Percentiles rank a stretch among this genome's conserved stretches.
These are phyloP conservation scores for Onychomys arenicola DNA, from an alignment of 2,797 vertebrate genomes.

Conservation along the genomic window DNA sequence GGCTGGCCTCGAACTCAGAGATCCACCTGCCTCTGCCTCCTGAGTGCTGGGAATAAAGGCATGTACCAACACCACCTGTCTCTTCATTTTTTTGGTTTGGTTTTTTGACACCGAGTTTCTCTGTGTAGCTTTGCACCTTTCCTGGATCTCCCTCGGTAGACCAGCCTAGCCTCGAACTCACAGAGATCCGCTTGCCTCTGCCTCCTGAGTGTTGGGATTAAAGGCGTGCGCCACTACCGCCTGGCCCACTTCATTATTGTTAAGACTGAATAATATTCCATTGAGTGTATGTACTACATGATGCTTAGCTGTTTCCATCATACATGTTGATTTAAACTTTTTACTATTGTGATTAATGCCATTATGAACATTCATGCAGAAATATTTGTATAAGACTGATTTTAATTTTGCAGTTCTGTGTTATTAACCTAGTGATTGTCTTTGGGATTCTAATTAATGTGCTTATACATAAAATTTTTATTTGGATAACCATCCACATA, in stretches of 20 bases:
- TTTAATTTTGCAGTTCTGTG: not conserved
- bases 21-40: not conserved
- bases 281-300: not conserved
- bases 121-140: not conserved
- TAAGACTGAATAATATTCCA: not conserved
- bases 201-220: not conserved
- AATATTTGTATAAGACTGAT: not conserved
- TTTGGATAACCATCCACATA: constrained; percentile 9
- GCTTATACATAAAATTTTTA: constrained; percentile 10
- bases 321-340: not conserved
- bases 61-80: not conserved
- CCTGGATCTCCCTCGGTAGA: not conserved
- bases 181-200: not conserved
- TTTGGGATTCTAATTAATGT: constrained; percentile 24
- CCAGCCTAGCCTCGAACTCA: not conserved
- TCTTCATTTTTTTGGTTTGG: not conserved
- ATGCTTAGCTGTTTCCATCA: not conserved
- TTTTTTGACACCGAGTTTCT: not conserved
- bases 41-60: not conserved
- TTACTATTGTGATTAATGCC: not conserved
- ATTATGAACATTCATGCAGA: not conserved
- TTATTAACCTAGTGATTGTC: not conserved
- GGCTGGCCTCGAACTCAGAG: not conserved
- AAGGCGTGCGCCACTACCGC: not conserved
- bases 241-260: not conserved